A percentile compares a stretch with the other conserved stretches of the same genome.
Conservation (phyloP, 2,888 invertebrate species). For the Anarsia innoxiella region DNA sequence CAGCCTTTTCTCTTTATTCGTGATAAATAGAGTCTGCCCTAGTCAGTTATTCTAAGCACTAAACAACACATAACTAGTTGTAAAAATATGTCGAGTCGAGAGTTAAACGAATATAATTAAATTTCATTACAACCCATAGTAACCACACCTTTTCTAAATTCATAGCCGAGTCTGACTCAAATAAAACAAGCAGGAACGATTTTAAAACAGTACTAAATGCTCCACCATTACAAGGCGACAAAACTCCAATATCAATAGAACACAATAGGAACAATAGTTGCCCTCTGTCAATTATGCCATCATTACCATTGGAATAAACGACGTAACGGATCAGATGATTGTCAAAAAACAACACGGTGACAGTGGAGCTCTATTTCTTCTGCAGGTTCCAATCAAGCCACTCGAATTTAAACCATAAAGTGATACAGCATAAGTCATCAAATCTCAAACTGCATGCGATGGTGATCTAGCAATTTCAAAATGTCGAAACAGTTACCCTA, state of each 20-base stretch:
- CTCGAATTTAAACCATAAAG: slow-evolving; percentile 42
- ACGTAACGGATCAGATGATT: slow-evolving; percentile 66
- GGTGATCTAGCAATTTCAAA: slow-evolving; percentile 53
- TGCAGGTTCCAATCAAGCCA: slow-evolving; percentile 25
- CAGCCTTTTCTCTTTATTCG: no score
- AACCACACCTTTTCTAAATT: slow-evolving; percentile 63
- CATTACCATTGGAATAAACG: slow-evolving; percentile 72
- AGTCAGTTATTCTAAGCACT: no score
- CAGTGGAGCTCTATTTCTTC: slow-evolving; percentile 37
- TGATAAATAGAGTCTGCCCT: no score
- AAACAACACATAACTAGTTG: no score
- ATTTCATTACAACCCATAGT: no score
- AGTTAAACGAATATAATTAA: not conserved
- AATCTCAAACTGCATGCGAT: slow-evolving; percentile 21
- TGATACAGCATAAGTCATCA: slow-evolving; percentile 32
- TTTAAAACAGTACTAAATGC: slow-evolving; percentile 58
- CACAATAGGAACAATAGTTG: slow-evolving; percentile 72
- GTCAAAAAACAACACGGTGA: slow-evolving; percentile 61
- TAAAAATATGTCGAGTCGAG: no score
- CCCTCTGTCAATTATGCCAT: slow-evolving; percentile 73
- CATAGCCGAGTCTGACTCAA: slow-evolving; percentile 43
- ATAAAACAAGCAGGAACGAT: slow-evolving; percentile 43
- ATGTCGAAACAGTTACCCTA: slow-evolving; percentile 55
- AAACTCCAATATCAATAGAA: slow-evolving; percentile 69
- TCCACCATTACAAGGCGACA: slow-evolving; percentile 69